Conservation (phyloP, 2,888 invertebrate genomes). For the Uloborus plumipes region DNA sequence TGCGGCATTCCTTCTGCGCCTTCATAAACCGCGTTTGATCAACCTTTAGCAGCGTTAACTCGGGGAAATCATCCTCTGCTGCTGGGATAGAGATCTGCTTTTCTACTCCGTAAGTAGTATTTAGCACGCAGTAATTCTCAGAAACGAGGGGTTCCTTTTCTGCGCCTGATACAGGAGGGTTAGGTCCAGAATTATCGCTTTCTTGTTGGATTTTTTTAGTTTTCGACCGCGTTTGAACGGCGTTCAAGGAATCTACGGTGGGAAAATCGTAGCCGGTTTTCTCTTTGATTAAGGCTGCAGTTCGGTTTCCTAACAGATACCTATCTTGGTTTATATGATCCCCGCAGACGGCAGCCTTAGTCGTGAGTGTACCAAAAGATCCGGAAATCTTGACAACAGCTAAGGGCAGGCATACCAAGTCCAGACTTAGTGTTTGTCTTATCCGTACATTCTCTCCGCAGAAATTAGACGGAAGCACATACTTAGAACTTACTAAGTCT, state of each 20-base stretch:
- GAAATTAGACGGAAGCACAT: neutral
- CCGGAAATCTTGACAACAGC: slow-evolving; percentile 7
- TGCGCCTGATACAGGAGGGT: no score
- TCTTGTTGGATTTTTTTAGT: no score
- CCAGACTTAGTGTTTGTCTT: neutral
- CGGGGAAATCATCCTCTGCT: no score
- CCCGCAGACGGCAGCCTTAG: slow-evolving; percentile 20
- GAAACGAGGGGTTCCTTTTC: no score
- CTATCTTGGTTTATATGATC: slow-evolving; percentile 10
- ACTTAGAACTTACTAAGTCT: slow-evolving; percentile 14
- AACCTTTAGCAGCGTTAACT: no score
- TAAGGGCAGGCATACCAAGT: slow-evolving; percentile 5
- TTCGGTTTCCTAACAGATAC: slow-evolving; percentile 22
- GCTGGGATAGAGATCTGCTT: no score
- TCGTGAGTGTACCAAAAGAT: neutral
- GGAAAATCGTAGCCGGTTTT: neutral
- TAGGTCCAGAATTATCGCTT: no score
- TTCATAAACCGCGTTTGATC: no score
- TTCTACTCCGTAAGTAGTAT: no score
- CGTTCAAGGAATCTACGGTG: slow-evolving; percentile 5
- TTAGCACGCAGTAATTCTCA: no score
- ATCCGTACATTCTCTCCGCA: slow-evolving; percentile 11
- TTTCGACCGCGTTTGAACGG: slow-evolving; percentile 12
- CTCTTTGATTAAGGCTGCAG: slow-evolving; percentile 22
- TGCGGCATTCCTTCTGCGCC: no score